phyloP scores from a whole-genome alignment of 1,140 invertebrate genomes.

The Heliconius hermathena region DNA sequence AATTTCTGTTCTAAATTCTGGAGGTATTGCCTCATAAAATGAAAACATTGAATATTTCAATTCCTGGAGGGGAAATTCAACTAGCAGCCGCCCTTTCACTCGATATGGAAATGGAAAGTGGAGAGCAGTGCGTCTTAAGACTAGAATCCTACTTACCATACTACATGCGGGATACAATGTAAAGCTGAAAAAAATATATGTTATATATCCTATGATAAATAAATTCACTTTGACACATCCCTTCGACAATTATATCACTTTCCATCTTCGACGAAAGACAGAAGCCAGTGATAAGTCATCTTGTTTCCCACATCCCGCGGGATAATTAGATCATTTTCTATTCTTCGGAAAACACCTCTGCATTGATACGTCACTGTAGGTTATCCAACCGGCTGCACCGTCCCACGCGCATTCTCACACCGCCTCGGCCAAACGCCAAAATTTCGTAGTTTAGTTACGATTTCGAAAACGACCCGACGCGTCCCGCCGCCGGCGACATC shows the following conservation, averaged over 20 bases:
- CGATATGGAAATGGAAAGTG: not conserved
- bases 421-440: slow-evolving; percentile 72
- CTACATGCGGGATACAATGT: no score
- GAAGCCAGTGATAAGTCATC: not conserved
- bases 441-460: slow-evolving; percentile 81
- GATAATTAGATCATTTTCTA: slow-evolving; percentile 72
- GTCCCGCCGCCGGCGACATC: slow-evolving; percentile 77
- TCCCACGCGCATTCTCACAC: slow-evolving; percentile 73
- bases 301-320: slow-evolving; percentile 24
- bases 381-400: slow-evolving; percentile 71
- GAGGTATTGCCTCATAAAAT: no score
- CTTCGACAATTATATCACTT: not conserved
- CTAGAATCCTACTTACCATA: not conserved
- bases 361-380: slow-evolving; percentile 67
- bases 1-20: no score
- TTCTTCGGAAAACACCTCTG: slow-evolving; percentile 80
- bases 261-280: not conserved
- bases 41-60: no score
- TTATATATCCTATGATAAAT: not conserved
- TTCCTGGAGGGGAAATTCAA: no score
- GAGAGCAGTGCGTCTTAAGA: not conserved
- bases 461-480: slow-evolving; percentile 81
- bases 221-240: not conserved
- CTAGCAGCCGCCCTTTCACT: no score
- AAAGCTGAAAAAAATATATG: not conserved